Percentiles rank a stretch among this genome's conserved stretches.
These are phyloP conservation scores for Liposcelis brunnea DNA, from an alignment of 2,888 invertebrate species.

Conservation along the genomic window DNA sequence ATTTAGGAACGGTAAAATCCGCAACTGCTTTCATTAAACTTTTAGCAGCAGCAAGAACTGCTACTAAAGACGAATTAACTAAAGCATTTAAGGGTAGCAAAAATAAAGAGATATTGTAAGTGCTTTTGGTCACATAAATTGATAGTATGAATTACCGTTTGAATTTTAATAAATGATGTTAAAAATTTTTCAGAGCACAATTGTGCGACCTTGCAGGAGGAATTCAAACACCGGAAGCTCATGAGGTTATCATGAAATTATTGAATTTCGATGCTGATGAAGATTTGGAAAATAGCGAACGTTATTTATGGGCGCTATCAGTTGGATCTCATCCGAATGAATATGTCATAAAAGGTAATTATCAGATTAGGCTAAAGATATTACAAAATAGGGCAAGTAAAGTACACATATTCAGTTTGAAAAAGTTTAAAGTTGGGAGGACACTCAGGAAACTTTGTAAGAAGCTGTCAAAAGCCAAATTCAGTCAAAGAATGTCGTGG, in stretches of 20 bases:
- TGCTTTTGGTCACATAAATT: constrained; percentile 14
- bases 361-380: not conserved
- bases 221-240: constrained; percentile 46
- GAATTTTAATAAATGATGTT: constrained; percentile 6
- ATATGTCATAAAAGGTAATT: constrained; percentile 28
- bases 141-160: constrained; percentile 12
- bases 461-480: too few species aligned
- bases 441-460: too few species aligned
- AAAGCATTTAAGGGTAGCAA: constrained; percentile 38
- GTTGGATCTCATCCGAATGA: constrained; percentile 45
- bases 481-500: too few species aligned
- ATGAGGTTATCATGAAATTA: constrained; percentile 47
- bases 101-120: constrained; percentile 36
- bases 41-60: constrained; percentile 38
- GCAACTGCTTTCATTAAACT: constrained; percentile 46
- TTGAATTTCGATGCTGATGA: constrained; percentile 37
- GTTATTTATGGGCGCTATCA: constrained; percentile 57
- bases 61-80: constrained; percentile 39
- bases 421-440: too few species aligned
- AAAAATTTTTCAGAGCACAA: constrained; percentile 30
- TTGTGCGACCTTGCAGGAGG: constrained; percentile 53
- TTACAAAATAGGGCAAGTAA: not conserved
- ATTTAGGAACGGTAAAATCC: constrained; percentile 43
- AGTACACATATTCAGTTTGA: not conserved
- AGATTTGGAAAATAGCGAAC: constrained; percentile 40